phyloP scores from a whole-genome alignment of 2,113 vertebrate genomes.

The Laticauda colubrina region DNA sequence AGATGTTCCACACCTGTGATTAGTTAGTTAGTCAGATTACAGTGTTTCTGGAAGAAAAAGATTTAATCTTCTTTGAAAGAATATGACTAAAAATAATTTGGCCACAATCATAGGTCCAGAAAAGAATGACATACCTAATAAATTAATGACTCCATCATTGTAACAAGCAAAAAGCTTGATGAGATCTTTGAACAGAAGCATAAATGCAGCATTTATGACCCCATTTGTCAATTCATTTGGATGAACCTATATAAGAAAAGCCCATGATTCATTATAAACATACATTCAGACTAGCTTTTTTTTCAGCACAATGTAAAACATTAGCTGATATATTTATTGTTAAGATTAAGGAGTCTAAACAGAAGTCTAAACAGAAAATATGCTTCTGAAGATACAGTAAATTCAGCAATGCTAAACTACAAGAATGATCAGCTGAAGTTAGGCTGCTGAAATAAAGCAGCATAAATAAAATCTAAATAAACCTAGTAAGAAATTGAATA shows the following conservation, averaged over 20 bases:
- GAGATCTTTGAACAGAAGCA: slow-evolving; percentile 97
- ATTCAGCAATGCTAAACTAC: neutral
- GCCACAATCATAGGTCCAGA: neutral
- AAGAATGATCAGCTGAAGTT: neutral
- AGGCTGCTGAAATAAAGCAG: neutral
- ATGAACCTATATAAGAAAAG: slow-evolving; percentile 80
- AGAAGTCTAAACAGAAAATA: neutral
- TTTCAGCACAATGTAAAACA: neutral
- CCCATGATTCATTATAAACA: neutral
- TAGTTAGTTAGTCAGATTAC: neutral
- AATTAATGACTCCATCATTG: slow-evolving; percentile 97
- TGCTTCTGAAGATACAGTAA: neutral
- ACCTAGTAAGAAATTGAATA: neutral
- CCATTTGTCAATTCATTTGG: slow-evolving; percentile 90
- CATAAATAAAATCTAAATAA: neutral
- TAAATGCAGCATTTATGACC: slow-evolving; percentile 95
- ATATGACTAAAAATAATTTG: neutral
- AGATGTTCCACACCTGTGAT: neutral
- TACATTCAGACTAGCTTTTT: neutral
- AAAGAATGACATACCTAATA: slow-evolving; percentile 79
- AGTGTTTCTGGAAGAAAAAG: neutral
- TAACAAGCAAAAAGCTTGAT: slow-evolving; percentile 99
- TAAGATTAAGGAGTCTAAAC: neutral
- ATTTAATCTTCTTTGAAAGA: neutral
- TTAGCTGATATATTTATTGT: neutral